phyloP scores from a whole-genome alignment of 2,888 invertebrate genomes.

The Chymomyza fuscimana region DNA sequence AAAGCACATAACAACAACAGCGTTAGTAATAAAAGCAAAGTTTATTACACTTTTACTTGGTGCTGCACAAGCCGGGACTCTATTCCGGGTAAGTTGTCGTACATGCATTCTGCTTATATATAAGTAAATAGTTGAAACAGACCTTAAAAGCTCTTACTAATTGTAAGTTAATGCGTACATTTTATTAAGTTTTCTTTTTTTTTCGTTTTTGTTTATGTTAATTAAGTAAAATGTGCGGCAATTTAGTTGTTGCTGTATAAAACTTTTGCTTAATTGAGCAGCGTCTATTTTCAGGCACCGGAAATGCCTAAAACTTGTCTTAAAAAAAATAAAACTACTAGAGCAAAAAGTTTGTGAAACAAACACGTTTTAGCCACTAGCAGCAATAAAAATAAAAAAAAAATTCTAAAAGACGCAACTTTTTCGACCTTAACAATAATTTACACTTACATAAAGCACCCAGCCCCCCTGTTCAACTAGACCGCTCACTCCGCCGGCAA shows the following conservation, averaged over 20 bases:
- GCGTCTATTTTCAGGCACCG: conserved; percentile 34
- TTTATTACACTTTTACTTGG: conserved; percentile 56
- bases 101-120: neutral
- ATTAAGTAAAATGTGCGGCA: conserved; percentile 72
- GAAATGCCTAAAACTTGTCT: conserved; percentile 21
- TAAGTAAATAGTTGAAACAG: neutral
- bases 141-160: conserved; percentile 37
- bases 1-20: conserved; percentile 42
- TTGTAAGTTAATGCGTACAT: conserved; percentile 70
- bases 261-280: conserved; percentile 30
- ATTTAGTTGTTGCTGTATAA: conserved; percentile 43
- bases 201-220: conserved; percentile 34
- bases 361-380: neutral
- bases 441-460: conserved; percentile 62
- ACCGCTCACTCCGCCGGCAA: neutral
- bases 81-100: neutral
- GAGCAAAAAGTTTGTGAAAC: conserved; percentile 41
- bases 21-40: conserved; percentile 27
- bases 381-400: neutral
- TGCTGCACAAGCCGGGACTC: neutral
- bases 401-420: conserved; percentile 40
- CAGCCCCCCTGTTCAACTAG: neutral
- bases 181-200: conserved; percentile 55
- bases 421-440: conserved; percentile 73
- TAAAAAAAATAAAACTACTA: conserved; percentile 28